phyloP scores from a whole-genome alignment of 1,140 invertebrate genomes.

The Euglossa dilemma region DNA sequence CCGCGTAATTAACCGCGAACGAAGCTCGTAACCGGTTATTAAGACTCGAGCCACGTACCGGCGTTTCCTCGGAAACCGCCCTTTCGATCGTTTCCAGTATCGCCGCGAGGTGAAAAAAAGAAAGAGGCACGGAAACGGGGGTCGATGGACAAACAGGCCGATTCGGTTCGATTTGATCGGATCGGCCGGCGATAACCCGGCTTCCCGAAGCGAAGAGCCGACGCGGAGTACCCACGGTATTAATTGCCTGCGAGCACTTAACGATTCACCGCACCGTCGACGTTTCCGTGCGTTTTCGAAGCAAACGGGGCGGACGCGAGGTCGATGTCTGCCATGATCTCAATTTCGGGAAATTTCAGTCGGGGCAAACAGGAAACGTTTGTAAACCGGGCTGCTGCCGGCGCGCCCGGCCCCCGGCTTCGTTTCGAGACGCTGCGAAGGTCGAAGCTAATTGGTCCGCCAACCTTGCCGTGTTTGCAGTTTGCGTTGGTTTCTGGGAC shows the following conservation, averaged over 20 bases:
- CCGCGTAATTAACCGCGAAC: not conserved
- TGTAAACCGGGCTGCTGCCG: conserved; percentile 13
- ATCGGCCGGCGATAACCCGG: not conserved
- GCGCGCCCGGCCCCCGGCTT: not conserved
- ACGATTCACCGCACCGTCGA: conserved; percentile 14
- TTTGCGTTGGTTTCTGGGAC: conserved; percentile 46
- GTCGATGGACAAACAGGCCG: not conserved
- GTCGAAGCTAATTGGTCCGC: conserved; percentile 48
- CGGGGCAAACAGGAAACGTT: conserved; percentile 43
- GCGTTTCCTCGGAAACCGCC: not conserved
- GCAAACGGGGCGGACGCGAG: not conserved
- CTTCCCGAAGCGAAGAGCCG: not conserved
- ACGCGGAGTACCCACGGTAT: not conserved
- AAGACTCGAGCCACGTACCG: not conserved
- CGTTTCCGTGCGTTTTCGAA: not conserved
- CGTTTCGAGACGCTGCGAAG: conserved; percentile 40
- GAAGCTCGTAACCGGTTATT: not conserved
- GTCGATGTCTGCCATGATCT: conserved; percentile 14
- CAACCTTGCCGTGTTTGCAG: conserved; percentile 50
- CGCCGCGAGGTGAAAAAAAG: not conserved
- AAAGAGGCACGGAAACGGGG: too few relatives aligned
- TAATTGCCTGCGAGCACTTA: conserved; percentile 7
- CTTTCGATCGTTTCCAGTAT: not conserved
- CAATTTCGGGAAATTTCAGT: conserved; percentile 49
- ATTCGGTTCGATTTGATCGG: not conserved